Evolutionary conservation across 1,140 invertebrate species (phyloP), one percentile per base, ranked within the genome.

Genomic region (Phenacoccus solenopsis): DNA sequence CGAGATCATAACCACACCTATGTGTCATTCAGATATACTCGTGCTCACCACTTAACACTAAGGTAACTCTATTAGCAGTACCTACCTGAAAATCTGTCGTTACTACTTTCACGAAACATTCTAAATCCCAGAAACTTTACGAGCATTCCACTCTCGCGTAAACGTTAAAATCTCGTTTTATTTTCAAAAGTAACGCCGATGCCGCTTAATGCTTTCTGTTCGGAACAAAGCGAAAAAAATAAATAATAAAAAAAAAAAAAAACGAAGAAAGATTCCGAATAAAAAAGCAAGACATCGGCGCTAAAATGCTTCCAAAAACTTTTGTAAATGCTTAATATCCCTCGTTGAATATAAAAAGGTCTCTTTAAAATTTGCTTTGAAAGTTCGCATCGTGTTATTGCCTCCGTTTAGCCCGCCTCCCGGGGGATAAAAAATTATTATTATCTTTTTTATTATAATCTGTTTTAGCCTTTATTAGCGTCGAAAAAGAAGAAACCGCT

Each of bases 401-500:
- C 38, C 38, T 49, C 38, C 38, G 20, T 16, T 16, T 49, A 49
- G 38, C 38, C 38, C 38, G 38, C 38, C 38, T n/a, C n/a, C 38
- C 38, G 13, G 20, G 38, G 38, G 38, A 49, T 49, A 49, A 49
- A 49, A 49, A 49, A 49, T 49, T 49, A 49, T n/a, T n/a, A n/a
- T 49, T 49, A 49, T 49, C 38, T 49, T 49, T 49, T 49, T 49
- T 49, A 49, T 49, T 49, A 49, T 49, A 49, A 49, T 49, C 38
- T 49, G 38, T 49, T 49, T 49, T 49, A 49, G 38, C 38, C 38
- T 49, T 49, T 49, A 49, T 49, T 49, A 49, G 38, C 38, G 38
- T 10, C 13, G 38, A 49, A 49, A n/a, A 49, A 49, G 20, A 49
- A 49, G 38, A n/a, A n/a, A n/a, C n/a, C 16, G 38, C 38, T 49